Conservation (phyloP, 1,140 invertebrate species). For the Trachelipus rathkii region DNA sequence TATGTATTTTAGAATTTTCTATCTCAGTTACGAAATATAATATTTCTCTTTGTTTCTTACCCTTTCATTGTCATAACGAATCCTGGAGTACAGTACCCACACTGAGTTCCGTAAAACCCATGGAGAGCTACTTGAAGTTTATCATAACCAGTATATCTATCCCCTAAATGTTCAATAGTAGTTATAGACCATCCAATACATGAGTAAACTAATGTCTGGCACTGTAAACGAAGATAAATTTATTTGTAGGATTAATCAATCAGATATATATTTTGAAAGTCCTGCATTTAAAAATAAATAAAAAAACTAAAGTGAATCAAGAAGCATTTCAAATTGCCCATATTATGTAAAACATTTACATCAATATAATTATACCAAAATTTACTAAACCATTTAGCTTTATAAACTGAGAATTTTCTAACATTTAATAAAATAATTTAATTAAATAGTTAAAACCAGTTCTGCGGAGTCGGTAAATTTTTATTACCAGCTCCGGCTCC, state of each 20-base stretch:
- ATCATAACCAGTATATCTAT: constrained; percentile 63
- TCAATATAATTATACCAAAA: too few species aligned
- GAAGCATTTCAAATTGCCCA: background rate
- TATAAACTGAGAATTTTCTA: too few species aligned
- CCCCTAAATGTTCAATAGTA: constrained; percentile 74
- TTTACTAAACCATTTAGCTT: too few species aligned
- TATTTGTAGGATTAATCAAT: background rate
- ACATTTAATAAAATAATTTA: too few species aligned
- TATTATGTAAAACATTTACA: too few species aligned
- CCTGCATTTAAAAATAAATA: background rate
- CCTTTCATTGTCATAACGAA: constrained; percentile 82
- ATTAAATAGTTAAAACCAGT: too few species aligned
- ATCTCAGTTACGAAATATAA: constrained; percentile 31
- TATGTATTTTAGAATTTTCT: constrained; percentile 20
- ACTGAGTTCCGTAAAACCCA: constrained; percentile 51
- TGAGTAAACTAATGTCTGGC: constrained; percentile 3
- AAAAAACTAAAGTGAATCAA: background rate
- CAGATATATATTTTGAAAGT: background rate
- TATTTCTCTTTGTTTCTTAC: constrained; percentile 26
- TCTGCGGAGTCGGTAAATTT: too few species aligned
- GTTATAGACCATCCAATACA: constrained; percentile 7
- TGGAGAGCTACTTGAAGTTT: constrained; percentile 49
- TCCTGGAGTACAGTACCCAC: constrained; percentile 74
- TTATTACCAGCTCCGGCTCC: too few species aligned
- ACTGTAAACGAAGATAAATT: too few species aligned